These are phyloP conservation scores for Euspilapteryx auroguttella DNA, from an alignment of 2,888 invertebrate species.

Conservation along the genomic window DNA sequence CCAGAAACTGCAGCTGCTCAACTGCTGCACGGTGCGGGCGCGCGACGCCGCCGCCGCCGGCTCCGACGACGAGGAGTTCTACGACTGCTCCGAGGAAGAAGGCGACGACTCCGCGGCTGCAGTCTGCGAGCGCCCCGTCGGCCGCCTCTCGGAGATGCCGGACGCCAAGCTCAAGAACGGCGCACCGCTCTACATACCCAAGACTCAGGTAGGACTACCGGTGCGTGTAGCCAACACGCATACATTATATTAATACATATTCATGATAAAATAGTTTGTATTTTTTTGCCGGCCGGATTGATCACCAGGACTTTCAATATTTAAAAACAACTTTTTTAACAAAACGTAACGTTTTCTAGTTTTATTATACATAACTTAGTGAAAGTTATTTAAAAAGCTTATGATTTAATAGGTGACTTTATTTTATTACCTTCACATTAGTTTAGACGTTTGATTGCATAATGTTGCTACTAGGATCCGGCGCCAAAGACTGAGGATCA, in stretches of 20 bases:
- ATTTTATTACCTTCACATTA: slow-evolving; percentile 1
- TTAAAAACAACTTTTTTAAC: no score
- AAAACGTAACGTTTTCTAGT: no score
- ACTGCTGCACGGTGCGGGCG: slow-evolving; percentile 73
- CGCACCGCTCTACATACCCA: slow-evolving; percentile 38
- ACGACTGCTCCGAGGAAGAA: slow-evolving; percentile 70
- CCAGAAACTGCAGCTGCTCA: slow-evolving; percentile 91
- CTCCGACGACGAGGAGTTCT: slow-evolving; percentile 71
- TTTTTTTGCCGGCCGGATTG: no score
- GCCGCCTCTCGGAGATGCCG: slow-evolving; percentile 31
- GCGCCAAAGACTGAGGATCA: slow-evolving; percentile 98
- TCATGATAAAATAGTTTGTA: no score
- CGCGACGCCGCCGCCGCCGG: slow-evolving; percentile 41
- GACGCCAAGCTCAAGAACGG: slow-evolving; percentile 39
- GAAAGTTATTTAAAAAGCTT: no score
- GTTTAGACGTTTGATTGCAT: no score
- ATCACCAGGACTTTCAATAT: no score
- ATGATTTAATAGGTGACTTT: no score
- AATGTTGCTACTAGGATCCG: slow-evolving; percentile 69
- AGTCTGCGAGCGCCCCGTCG: slow-evolving; percentile 37
- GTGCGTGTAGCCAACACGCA: no score
- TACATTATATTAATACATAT: no score
- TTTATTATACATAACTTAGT: no score
- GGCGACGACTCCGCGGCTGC: slow-evolving; percentile 44
- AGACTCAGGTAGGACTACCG: slow-evolving; percentile 37